Conservation (phyloP, 2,113 vertebrate species). For the Gymnogyps californianus region DNA sequence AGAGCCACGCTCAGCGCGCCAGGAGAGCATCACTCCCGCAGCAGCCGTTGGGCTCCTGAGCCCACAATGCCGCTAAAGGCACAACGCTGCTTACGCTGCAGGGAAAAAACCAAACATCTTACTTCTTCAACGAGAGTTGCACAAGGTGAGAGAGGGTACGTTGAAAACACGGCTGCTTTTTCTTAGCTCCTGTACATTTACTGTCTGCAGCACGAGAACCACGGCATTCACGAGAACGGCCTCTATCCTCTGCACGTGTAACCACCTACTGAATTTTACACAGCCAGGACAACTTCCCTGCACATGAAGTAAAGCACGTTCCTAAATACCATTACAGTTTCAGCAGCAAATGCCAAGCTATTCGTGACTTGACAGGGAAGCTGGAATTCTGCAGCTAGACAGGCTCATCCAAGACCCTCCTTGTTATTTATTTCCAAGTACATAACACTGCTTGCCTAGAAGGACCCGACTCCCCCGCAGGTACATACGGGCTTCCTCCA, state of each 20-base stretch:
- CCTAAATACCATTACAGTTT: background rate
- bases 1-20: background rate
- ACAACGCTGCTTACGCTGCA: background rate
- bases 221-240: fast-evolving
- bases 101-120: background rate
- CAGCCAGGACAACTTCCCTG: background rate
- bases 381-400: background rate
- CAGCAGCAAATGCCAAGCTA: background rate
- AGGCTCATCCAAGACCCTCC: background rate
- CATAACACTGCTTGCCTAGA: background rate
- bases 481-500: background rate
- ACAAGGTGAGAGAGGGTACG: background rate
- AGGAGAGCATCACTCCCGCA: fast-evolving
- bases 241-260: background rate
- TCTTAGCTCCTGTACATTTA: background rate
- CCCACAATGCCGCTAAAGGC: background rate
- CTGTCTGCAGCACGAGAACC: background rate
- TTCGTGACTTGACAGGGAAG: background rate
- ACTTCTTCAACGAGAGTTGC: background rate
- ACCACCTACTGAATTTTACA: background rate
- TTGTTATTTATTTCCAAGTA: background rate
- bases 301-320: background rate
- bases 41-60: fast-evolving
- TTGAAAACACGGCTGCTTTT: background rate
- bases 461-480: background rate